Percentiles rank a stretch among this genome's conserved stretches.
Evolutionary conservation across 2,888 invertebrate species (phyloP).

Genomic region (Altica lythri): DNA sequence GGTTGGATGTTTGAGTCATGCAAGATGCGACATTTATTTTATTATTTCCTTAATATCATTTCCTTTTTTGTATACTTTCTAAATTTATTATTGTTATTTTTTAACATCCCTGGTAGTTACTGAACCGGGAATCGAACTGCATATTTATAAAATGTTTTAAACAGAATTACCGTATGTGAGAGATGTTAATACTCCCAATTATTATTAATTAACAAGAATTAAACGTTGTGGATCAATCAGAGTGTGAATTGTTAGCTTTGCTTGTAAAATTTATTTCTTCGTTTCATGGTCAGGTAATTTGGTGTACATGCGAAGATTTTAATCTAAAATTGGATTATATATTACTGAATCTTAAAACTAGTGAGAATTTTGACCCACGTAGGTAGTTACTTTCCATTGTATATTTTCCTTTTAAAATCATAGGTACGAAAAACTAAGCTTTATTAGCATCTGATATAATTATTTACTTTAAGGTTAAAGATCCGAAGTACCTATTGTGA

Average conservation of each 20-base stretch:
- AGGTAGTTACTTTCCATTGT: no score
- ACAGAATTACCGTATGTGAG: conserved; percentile 14
- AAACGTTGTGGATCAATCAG: conserved; percentile 37
- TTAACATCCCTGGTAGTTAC: neutral
- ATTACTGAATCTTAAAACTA: no score
- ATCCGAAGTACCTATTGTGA: no score
- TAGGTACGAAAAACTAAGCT: no score
- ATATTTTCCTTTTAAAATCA: no score
- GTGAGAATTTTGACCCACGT: neutral
- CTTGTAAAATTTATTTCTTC: conserved; percentile 19
- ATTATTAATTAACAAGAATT: conserved; percentile 27
- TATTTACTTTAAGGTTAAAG: no score
- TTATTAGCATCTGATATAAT: no score
- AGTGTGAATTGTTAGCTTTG: conserved; percentile 40
- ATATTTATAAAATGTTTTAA: conserved; percentile 13
- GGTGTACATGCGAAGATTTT: conserved; percentile 11
- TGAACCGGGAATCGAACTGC: neutral
- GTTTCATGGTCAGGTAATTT: conserved; percentile 37
- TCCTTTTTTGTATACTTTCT: no score
- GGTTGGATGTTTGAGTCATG: no score
- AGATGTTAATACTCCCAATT: conserved; percentile 17
- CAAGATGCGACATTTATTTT: no score
- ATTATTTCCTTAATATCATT: no score
- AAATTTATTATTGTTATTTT: conserved; percentile 49
- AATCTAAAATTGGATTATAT: no score